Percentiles rank a stretch among this genome's conserved stretches.
phyloP scores from a whole-genome alignment of 2,113 vertebrate species.

The Lutjanus erythropterus region DNA sequence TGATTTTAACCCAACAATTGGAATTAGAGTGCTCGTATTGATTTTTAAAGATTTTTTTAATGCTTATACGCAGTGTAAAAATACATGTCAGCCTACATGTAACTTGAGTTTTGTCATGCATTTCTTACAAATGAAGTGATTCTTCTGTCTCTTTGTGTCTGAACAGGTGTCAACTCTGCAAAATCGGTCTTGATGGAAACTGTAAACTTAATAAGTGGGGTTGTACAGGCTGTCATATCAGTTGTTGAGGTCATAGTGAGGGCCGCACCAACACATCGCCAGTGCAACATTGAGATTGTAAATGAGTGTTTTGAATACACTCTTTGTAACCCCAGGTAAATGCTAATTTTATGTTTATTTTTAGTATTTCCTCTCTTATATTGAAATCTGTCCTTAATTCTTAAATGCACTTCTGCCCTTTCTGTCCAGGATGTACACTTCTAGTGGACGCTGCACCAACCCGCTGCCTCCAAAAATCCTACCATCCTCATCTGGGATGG shows the following conservation, averaged over 20 bases:
- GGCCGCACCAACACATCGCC: not conserved
- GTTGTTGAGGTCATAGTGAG: not conserved
- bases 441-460: not conserved
- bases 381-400: not conserved
- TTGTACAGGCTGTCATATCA: not conserved
- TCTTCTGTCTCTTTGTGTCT: too few relatives aligned
- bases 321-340: constrained; percentile 9
- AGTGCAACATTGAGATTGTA: not conserved
- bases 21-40: too few relatives aligned
- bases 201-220: too few relatives aligned
- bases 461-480: not conserved
- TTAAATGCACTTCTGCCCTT: not conserved
- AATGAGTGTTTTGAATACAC: not conserved
- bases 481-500: not conserved
- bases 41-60: too few relatives aligned
- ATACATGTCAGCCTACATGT: too few relatives aligned
- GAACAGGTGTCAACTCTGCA: too few relatives aligned
- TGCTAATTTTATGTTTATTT: not conserved
- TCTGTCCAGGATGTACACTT: not conserved
- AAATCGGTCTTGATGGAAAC: too few relatives aligned
- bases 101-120: too few relatives aligned
- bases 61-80: too few relatives aligned
- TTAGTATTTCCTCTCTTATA: not conserved
- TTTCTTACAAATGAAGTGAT: too few relatives aligned
- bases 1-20: too few relatives aligned